A percentile compares a stretch with the other conserved stretches of the same genome.
Evolutionary conservation across 1,140 invertebrate genomes (phyloP).

Genomic region (Diorhabda carinulata): DNA sequence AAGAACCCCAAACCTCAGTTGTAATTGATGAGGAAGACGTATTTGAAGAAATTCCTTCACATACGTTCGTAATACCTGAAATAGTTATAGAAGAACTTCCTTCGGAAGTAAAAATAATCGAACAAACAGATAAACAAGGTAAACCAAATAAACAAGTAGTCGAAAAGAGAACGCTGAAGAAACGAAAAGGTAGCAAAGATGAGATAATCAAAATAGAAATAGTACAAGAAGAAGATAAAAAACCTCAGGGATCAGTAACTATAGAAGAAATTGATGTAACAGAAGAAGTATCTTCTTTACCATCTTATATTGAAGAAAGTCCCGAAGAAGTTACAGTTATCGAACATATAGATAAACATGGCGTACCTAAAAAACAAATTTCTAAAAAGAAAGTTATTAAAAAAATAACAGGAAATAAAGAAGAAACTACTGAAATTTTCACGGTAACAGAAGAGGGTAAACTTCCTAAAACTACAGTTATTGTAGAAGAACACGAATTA

Average conservation of each 20-base stretch:
- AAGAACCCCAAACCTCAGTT: slow-evolving; percentile 43
- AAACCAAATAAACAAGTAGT: slow-evolving; percentile 48
- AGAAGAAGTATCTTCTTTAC: slow-evolving; percentile 38
- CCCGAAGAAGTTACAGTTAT: slow-evolving; percentile 43
- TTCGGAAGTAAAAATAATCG: slow-evolving; percentile 37
- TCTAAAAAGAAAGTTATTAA: slow-evolving; percentile 45
- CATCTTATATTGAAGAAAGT: slow-evolving; percentile 38
- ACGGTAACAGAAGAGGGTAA: slow-evolving; percentile 47
- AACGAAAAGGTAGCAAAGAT: slow-evolving; percentile 39
- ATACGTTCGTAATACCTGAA: slow-evolving; percentile 19
- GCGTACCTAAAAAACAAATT: slow-evolving; percentile 42
- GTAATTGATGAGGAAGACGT: slow-evolving; percentile 36
- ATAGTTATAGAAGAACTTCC: slow-evolving; percentile 18
- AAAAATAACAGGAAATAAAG: slow-evolving; percentile 41
- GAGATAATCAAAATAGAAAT: slow-evolving; percentile 50
- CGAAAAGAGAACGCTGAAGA: slow-evolving; percentile 44
- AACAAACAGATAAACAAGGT: slow-evolving; percentile 39
- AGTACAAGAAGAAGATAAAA: slow-evolving; percentile 49
- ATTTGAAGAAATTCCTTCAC: slow-evolving; percentile 41
- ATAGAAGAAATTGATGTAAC: slow-evolving; percentile 41
- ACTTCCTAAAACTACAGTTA: slow-evolving; percentile 42
- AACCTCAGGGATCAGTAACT: slow-evolving; percentile 43
- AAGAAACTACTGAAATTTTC: slow-evolving; percentile 41
- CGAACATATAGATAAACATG: slow-evolving; percentile 38
- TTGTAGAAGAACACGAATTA: slow-evolving; percentile 34